phyloP scores from a whole-genome alignment of 2,888 invertebrate species.

The Mechanitis messenoides region DNA sequence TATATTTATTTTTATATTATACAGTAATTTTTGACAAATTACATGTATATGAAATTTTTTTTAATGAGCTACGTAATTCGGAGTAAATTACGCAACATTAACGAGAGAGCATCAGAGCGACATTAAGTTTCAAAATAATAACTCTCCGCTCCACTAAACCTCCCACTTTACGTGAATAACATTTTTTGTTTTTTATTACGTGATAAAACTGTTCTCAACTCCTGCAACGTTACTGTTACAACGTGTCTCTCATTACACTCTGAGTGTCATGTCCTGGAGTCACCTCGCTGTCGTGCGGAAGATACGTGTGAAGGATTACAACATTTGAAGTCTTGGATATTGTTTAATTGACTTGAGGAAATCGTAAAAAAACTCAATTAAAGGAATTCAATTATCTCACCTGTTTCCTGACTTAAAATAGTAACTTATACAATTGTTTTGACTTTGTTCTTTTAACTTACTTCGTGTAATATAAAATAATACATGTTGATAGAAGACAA shows the following conservation, averaged over 20 bases:
- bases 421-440: too few relatives aligned
- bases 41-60: slow-evolving; percentile 1
- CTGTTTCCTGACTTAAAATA: too few relatives aligned
- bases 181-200: slow-evolving; percentile 54
- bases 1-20: background rate
- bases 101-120: slow-evolving; percentile 55
- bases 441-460: too few relatives aligned
- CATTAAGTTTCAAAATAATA: slow-evolving; percentile 64
- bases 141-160: slow-evolving; percentile 53
- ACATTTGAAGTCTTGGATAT: slow-evolving; percentile 18
- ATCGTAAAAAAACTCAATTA: too few relatives aligned
- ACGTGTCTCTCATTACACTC: slow-evolving; percentile 13
- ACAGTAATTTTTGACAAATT: background rate
- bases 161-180: slow-evolving; percentile 54
- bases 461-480: too few relatives aligned
- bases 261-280: slow-evolving; percentile 22
- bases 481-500: too few relatives aligned
- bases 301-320: slow-evolving; percentile 22
- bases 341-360: too few relatives aligned
- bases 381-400: too few relatives aligned
- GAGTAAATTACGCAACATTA: slow-evolving; percentile 51
- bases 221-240: slow-evolving; percentile 34
- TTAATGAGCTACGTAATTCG: slow-evolving; percentile 22
- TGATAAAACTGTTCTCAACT: slow-evolving; percentile 50
- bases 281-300: slow-evolving; percentile 28